Evolutionary conservation across 2,113 vertebrate species (phyloP), one percentile per base, ranked within the genome.

Genomic region (Cynopterus brachyotis): DNA sequence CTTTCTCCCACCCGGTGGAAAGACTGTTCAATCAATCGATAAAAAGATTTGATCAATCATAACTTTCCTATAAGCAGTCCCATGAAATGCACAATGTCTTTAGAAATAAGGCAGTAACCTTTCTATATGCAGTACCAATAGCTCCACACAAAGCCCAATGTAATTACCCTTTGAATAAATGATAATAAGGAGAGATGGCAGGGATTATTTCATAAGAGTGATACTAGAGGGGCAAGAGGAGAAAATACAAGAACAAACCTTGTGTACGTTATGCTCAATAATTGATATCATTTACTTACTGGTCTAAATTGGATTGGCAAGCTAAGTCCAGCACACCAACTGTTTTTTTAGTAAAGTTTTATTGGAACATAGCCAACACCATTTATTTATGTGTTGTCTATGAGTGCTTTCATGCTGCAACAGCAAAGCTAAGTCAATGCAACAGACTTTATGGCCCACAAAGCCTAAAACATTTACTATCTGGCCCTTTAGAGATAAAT

Each of bases 11-110:
- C 60, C 64, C 90, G 73, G 82, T 28, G 15, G 83, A 96, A 95
- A 35, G 20, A 76, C 73, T 93, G 59, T 64, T 79, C 20, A 42
- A 70, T 96, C 95, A 97, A 89, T 93, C 89, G 95, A 91, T 78
- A 91, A 94, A 94, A 40, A 93, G 64, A 78, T 50, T 53, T 40
- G 69, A 83, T 89, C 91, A 75, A 35, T 94, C 93, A 85, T 91
- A 95, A 72, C 37, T 69, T 90, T 72, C 57, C 89, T 67, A 82
- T 81, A 85, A 70, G 90, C 78, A 93, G 35, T 79, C 64, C 50
- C 35, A 69, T 53, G 79, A 91, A 94, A 83, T 81, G 57, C 26
- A 82, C 45, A 28, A 40, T 60, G 57, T 69, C n/a, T 30, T 88
- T 69, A 75, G 67, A 83, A 90, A 95, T 73, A 97, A 89, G 72